A percentile compares a stretch with the other conserved stretches of the same genome.
Evolutionary conservation across 2,797 vertebrate species (phyloP).

Genomic region (Botia kubotai): DNA sequence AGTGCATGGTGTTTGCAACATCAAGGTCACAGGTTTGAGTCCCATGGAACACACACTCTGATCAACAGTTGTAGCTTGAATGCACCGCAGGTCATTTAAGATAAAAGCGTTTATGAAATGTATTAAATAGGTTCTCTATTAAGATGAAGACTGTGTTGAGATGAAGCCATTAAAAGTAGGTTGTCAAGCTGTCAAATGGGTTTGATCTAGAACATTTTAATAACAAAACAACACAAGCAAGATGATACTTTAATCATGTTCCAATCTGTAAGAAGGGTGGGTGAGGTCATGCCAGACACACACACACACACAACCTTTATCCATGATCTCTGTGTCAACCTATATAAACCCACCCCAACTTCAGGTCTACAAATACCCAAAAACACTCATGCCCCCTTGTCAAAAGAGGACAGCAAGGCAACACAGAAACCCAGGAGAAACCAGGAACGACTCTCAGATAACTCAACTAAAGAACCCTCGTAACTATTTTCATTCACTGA

Average conservation of each 20-base stretch:
- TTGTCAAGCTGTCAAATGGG: conserved; percentile 3
- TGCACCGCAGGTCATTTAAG: background rate
- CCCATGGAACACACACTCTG: background rate
- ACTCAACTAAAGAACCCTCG: conserved; percentile 11
- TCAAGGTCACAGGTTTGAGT: background rate
- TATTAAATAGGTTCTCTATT: background rate
- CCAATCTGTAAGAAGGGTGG: conserved; percentile 61
- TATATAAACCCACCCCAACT: conserved; percentile 80
- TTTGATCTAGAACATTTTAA: conserved; percentile 45
- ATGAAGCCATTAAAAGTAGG: background rate
- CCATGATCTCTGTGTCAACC: conserved; percentile 68
- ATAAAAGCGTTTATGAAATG: background rate
- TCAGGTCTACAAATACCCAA: conserved; percentile 76
- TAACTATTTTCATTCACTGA: conserved; percentile 6
- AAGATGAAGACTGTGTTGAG: conserved; percentile 35
- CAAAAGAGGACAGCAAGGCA: conserved; percentile 56
- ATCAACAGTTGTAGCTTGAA: background rate
- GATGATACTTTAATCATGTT: conserved; percentile 69
- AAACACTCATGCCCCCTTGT: conserved; percentile 25
- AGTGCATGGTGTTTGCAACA: background rate
- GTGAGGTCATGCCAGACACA: conserved; percentile 52
- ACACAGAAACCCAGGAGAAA: conserved; percentile 24
- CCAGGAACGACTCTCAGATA: background rate
- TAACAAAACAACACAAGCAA: conserved; percentile 53
- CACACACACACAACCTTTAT: conserved; percentile 65